These are phyloP conservation scores for Neodiprion fabricii DNA, from an alignment of 1,140 invertebrate genomes.

Conservation along the genomic window DNA sequence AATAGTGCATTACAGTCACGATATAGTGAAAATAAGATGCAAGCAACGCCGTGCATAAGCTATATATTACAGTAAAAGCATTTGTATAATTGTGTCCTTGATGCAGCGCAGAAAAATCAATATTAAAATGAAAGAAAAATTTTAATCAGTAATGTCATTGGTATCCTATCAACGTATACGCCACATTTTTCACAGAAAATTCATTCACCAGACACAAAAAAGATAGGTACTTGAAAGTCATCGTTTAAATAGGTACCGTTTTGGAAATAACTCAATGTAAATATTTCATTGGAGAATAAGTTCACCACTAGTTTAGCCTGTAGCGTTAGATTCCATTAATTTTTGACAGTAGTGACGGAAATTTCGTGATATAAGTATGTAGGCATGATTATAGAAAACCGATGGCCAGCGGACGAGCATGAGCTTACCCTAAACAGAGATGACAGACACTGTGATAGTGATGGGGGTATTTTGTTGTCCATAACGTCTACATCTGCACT, in stretches of 20 bases:
- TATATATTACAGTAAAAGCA: slow-evolving; percentile 38
- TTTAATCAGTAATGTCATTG: not conserved
- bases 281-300: not conserved
- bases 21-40: not conserved
- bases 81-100: slow-evolving; percentile 60
- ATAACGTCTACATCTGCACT: slow-evolving; percentile 83
- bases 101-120: slow-evolving; percentile 13
- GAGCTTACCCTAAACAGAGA: slow-evolving; percentile 59
- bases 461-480: slow-evolving; percentile 78
- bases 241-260: not conserved
- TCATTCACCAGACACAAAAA: not conserved
- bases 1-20: not conserved
- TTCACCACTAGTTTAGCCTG: not conserved
- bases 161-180: not conserved
- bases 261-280: not conserved
- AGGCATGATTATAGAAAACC: not conserved
- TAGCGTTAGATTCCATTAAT: too few species aligned
- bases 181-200: too few species aligned
- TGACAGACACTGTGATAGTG: slow-evolving; percentile 72
- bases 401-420: slow-evolving; percentile 1
- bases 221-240: not conserved
- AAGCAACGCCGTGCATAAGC: slow-evolving; percentile 51
- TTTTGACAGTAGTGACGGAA: too few species aligned
- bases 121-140: not conserved
- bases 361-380: not conserved